Evolutionary conservation across 2,113 vertebrate species (phyloP), one percentile per base, ranked within the genome.

Genomic region (Urocynchramus pylzowi): DNA sequence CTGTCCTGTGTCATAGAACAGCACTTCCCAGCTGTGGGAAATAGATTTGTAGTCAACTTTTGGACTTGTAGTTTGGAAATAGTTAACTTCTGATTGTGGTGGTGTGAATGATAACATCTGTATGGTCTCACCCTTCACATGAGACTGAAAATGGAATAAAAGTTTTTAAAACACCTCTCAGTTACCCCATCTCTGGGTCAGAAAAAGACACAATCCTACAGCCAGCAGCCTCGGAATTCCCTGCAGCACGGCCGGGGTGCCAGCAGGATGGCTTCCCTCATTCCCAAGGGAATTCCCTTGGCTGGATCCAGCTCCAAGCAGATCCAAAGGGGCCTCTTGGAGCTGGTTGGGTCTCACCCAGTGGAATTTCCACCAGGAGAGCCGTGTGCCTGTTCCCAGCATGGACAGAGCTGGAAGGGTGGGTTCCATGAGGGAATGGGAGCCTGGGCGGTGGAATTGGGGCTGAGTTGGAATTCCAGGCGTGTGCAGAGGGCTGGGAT

Each of bases 401-500:
- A 16, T 0, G 7, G 80, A 6, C 14, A 11, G 31, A 11, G 2
- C 5, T 13, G 27, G n/a, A 31, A 49, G 10, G 3, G 59, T 5
- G 42, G 54, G 47, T 33, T 67, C 11, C 0, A 5, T 1, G 52
- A 20, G 30, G 84, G 64, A 57, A 61, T 0, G 64, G 7, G 77
- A 60, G 82, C 3, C 74, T 1, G 26, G 42, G 78, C 19, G 0
- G 2, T 14, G 33, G 44, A 9, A n/a, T 5, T 67, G 33, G 24
- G 33, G 6, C 70, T 87, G 10, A 54, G 95, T 81, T 75, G 77
- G 73, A 42, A 92, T 93, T 94, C 86, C 79, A 70, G 89, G 68
- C 7, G 1, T 4, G 35, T 74, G 84, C 89, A 75, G 30, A n/a
- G 64, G 42, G 21, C 33, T 33, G 0, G 22, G 31, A 84, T 96